These are phyloP conservation scores for Unio delphinus DNA, from an alignment of 2,888 invertebrate species.

Conservation along the genomic window DNA sequence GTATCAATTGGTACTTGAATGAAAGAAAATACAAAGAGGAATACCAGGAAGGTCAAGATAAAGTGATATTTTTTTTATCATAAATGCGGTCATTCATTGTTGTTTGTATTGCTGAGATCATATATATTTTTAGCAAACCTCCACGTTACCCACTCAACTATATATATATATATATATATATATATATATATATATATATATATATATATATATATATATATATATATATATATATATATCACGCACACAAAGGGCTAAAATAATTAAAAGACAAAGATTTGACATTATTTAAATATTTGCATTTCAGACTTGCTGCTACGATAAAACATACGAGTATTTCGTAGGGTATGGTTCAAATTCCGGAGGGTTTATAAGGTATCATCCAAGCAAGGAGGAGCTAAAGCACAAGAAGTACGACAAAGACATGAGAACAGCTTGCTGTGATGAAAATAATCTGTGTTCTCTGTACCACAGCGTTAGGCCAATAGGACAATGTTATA, in stretches of 20 bases:
- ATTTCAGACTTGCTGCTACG: slow-evolving; percentile 10
- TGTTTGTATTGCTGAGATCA: too few species aligned
- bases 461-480: slow-evolving; percentile 4
- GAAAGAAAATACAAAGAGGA: too few species aligned
- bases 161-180: not conserved
- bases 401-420: slow-evolving; percentile 5
- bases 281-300: too few species aligned
- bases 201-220: not conserved
- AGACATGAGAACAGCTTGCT: slow-evolving; percentile 2
- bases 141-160: too few species aligned
- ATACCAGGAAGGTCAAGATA: too few species aligned
- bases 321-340: not conserved
- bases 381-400: not conserved
- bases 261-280: too few species aligned
- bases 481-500: slow-evolving; percentile 7
- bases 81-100: too few species aligned
- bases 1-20: too few species aligned
- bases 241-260: too few species aligned
- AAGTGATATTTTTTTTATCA: too few species aligned
- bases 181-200: not conserved
- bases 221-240: not conserved
- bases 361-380: slow-evolving; percentile 3
- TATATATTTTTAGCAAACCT: too few species aligned
- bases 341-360: not conserved
- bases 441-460: slow-evolving; percentile 1